These are phyloP conservation scores for Atta colombica DNA, from an alignment of 1,140 invertebrate genomes.

Conservation along the genomic window DNA sequence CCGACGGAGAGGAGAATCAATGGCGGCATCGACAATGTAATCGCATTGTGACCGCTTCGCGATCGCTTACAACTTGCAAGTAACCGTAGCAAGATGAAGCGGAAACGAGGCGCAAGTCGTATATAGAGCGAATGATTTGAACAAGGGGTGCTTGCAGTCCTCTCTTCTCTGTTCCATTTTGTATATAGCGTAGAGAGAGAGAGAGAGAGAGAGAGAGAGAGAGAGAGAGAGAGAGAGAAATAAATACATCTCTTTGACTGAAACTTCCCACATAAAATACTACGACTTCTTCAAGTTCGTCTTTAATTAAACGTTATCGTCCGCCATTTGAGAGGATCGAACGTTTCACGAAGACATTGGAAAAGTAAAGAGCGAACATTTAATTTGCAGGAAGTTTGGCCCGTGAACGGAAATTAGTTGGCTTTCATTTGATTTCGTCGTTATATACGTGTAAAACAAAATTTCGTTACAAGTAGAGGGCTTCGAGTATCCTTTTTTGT, in stretches of 20 bases:
- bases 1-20: slow-evolving; percentile 14
- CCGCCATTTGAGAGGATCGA: slow-evolving; percentile 27
- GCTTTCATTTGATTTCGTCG: slow-evolving; percentile 36
- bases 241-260: slow-evolving; percentile 46
- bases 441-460: slow-evolving; percentile 2
- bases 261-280: slow-evolving; percentile 63
- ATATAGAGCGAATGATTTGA: slow-evolving; percentile 1
- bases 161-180: slow-evolving; percentile 22
- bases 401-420: slow-evolving; percentile 27
- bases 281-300: slow-evolving; percentile 56
- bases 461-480: not conserved
- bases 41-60: slow-evolving; percentile 34
- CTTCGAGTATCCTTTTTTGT: not conserved
- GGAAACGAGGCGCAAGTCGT: slow-evolving; percentile 29
- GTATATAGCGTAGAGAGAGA: not conserved
- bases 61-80: slow-evolving; percentile 52
- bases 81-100: slow-evolving; percentile 55
- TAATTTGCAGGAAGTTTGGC: slow-evolving; percentile 49
- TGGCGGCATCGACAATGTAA: slow-evolving; percentile 38
- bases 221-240: not conserved
- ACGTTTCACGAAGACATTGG: slow-evolving; percentile 42
- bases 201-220: not conserved
- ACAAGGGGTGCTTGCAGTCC: slow-evolving; percentile 15
- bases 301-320: slow-evolving; percentile 63
- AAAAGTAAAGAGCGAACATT: slow-evolving; percentile 43